Percentiles rank a stretch among this genome's conserved stretches.
phyloP scores from a whole-genome alignment of 2,797 vertebrate genomes.

The Zalophus californianus region DNA sequence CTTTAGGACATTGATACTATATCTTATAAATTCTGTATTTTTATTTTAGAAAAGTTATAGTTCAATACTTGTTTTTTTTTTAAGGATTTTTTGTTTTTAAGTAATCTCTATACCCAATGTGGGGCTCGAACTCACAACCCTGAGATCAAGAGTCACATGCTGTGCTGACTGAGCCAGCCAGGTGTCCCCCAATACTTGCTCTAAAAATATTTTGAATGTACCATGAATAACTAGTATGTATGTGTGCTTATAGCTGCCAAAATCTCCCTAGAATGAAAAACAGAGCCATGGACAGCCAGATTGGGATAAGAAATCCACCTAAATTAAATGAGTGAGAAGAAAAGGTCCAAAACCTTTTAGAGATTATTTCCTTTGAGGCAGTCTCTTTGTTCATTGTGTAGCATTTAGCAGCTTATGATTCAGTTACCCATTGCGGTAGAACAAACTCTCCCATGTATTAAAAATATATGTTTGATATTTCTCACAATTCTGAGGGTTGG shows the following conservation, averaged over 20 bases:
- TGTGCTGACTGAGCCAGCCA: neutral
- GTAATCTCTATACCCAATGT: neutral
- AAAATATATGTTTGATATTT: neutral
- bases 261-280: neutral
- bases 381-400: neutral
- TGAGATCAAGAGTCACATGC: neutral
- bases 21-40: neutral
- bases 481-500: neutral
- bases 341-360: neutral
- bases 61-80: neutral
- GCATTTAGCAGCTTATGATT: neutral
- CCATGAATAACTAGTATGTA: neutral
- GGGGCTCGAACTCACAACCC: neutral
- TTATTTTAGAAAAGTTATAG: slow-evolving; percentile 44
- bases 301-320: neutral
- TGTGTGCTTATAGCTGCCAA: neutral
- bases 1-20: neutral
- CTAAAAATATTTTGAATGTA: neutral
- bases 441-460: neutral
- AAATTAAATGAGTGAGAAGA: slow-evolving; percentile 7
- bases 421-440: neutral
- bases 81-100: neutral
- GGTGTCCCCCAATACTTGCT: neutral
- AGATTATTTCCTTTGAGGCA: neutral
- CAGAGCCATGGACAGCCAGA: neutral